A percentile compares a stretch with the other conserved stretches of the same genome.
Evolutionary conservation across 35 echinoderm and acorn worm genomes (phyloP).

Genomic region (Hemicentrotus pulcherrimus): DNA sequence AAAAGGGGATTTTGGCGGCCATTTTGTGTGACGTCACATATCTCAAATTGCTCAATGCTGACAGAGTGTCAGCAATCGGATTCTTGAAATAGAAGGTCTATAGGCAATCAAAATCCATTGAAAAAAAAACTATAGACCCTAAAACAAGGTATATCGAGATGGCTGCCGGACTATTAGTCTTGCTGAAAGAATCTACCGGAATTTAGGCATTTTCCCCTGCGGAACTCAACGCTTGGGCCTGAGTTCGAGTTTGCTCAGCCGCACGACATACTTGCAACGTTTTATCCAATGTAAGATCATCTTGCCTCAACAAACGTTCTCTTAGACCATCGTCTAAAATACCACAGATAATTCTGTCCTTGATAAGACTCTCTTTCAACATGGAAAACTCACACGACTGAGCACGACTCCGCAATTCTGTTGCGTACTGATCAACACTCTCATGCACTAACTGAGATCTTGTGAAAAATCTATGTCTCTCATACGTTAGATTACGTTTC

Average conservation of each 20-base stretch:
- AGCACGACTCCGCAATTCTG: background rate
- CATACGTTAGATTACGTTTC: constrained; percentile 53
- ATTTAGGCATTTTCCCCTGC: background rate
- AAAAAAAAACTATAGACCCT: no score
- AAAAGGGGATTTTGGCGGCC: no score
- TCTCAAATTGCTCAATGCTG: no score
- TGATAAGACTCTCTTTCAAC: constrained; percentile 26
- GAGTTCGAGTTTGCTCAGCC: constrained; percentile 5
- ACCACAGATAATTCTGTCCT: constrained; percentile 53
- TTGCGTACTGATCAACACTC: no score
- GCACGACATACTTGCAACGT: constrained; percentile 28
- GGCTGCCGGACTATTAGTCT: no score
- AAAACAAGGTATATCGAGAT: no score
- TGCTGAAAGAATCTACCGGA: background rate
- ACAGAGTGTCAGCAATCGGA: no score
- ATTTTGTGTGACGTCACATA: no score
- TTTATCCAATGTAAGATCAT: constrained; percentile 2
- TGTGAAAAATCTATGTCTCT: constrained; percentile 57
- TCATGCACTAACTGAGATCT: background rate
- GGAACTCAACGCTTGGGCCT: background rate
- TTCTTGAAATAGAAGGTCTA: no score
- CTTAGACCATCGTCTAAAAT: constrained; percentile 38
- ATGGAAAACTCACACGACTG: constrained; percentile 51
- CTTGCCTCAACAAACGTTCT: constrained; percentile 32
- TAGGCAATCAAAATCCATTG: no score